phyloP scores from a whole-genome alignment of 2,888 invertebrate species.

The Melieria crassipennis region DNA sequence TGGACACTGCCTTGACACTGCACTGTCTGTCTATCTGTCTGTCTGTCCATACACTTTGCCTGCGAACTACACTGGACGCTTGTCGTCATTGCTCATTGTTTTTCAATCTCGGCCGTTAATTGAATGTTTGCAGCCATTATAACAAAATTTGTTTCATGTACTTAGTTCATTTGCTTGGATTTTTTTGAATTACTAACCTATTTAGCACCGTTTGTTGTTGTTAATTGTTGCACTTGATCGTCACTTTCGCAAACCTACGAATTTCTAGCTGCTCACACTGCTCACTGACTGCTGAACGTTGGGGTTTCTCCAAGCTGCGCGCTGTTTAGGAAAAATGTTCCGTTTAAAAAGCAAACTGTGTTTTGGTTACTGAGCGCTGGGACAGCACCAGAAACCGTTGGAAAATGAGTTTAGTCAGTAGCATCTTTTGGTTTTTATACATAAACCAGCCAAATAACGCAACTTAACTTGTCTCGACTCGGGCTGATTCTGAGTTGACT shows the following conservation, averaged over 20 bases:
- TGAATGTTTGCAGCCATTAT: no score
- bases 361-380: constrained; percentile 41
- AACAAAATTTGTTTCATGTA: no score
- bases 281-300: no score
- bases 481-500: constrained; percentile 15
- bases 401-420: constrained; percentile 38
- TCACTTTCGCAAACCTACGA: constrained; percentile 89
- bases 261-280: constrained; percentile 49
- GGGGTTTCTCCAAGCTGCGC: not conserved
- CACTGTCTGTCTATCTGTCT: no score
- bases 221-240: constrained; percentile 67
- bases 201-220: constrained; percentile 8
- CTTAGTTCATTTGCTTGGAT: no score
- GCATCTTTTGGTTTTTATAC: constrained; percentile 38
- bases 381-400: constrained; percentile 44
- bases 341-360: not conserved
- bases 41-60: no score
- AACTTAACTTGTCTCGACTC: not conserved
- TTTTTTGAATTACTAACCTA: no score
- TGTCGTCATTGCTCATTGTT: no score
- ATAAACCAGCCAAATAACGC: constrained; percentile 18
- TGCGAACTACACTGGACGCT: no score
- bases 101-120: no score
- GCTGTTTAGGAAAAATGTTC: not conserved
- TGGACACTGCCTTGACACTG: no score